Conservation (phyloP, 2,113 vertebrate species). For the Eretmochelys imbricata region DNA sequence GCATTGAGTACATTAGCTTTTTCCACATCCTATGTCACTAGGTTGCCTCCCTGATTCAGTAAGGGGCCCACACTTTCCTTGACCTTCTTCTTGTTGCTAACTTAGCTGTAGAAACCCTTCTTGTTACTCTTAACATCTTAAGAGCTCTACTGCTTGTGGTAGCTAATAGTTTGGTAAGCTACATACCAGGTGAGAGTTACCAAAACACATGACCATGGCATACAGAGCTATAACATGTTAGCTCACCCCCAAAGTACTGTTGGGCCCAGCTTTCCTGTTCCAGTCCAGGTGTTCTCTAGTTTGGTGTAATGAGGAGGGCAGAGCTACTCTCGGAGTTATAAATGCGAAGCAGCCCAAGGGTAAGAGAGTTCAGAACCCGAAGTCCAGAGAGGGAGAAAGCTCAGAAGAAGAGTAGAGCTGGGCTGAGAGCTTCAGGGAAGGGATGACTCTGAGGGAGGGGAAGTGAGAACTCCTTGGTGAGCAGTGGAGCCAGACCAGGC, state of each 20-base stretch:
- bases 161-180: not conserved
- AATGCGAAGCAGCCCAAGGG: not conserved
- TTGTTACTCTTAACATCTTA: no score
- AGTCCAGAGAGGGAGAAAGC: not conserved
- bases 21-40: no score
- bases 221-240: not conserved
- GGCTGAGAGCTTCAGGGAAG: not conserved
- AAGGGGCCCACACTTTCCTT: no score
- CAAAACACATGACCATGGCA: not conserved
- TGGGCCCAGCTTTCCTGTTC: not conserved
- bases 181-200: rapidly evolving
- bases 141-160: not conserved
- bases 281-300: not conserved
- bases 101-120: no score
- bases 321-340: not conserved
- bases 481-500: no score
- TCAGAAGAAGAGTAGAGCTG: not conserved
- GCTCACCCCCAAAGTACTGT: not conserved
- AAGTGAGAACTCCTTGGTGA: not conserved
- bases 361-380: not conserved
- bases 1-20: no score
- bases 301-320: not conserved
- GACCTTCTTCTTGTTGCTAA: no score
- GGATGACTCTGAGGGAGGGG: not conserved
- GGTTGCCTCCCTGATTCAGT: no score